A percentile compares a stretch with the other conserved stretches of the same genome.
These are phyloP conservation scores for Argya squamiceps DNA, from an alignment of 2,797 vertebrate species.

Conservation along the genomic window DNA sequence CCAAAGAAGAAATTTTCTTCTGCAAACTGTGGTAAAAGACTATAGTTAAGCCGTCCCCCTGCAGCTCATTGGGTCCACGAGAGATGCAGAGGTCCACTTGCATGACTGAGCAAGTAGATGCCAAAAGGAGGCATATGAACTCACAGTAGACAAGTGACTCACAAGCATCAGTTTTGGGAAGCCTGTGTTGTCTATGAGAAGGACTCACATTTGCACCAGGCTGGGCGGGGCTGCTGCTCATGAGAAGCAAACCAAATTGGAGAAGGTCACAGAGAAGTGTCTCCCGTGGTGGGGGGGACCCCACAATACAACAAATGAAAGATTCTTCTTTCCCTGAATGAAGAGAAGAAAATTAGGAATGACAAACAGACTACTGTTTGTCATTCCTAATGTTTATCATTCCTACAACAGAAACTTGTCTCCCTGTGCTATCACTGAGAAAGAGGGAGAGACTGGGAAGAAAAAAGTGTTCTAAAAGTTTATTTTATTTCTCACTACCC, in stretches of 20 bases:
- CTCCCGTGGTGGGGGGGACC: accelerated
- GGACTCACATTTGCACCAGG: not conserved
- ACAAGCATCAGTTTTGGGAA: not conserved
- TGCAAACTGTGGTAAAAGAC: not conserved
- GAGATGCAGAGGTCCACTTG: not conserved
- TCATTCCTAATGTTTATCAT: no score
- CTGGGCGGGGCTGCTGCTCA: not conserved
- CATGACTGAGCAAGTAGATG: accelerated
- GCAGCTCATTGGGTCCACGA: not conserved
- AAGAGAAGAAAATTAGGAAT: not conserved
- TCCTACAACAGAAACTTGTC: no score
- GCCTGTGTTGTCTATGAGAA: not conserved
- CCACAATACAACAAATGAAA: not conserved
- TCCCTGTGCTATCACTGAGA: not conserved
- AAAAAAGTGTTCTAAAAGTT: not conserved
- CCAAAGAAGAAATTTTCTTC: not conserved
- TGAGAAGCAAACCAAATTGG: not conserved
- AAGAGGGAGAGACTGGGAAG: no score
- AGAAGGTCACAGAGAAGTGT: not conserved
- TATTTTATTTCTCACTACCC: not conserved
- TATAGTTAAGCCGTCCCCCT: no score
- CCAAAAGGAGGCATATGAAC: not conserved
- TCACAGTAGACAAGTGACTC: accelerated
- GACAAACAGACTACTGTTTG: not conserved
- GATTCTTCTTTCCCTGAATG: not conserved